Percentiles rank a stretch among this genome's conserved stretches.
phyloP scores from a whole-genome alignment of 2,888 invertebrate genomes.

The Sepiola atlantica region DNA sequence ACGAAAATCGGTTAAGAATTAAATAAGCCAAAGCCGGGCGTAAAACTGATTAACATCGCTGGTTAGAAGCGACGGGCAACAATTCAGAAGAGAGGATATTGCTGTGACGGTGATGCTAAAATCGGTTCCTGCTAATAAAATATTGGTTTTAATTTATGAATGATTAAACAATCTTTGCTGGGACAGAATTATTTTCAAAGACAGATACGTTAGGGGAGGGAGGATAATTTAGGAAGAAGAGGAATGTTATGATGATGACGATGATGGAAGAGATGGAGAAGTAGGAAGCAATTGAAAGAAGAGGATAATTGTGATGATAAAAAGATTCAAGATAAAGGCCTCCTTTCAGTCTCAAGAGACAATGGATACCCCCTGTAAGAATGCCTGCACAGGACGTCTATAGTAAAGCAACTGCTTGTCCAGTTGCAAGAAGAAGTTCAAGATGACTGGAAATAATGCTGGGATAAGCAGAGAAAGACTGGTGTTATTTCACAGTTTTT shows the following conservation, averaged over 20 bases:
- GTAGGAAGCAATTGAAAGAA: too few species aligned
- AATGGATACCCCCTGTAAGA: too few species aligned
- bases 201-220: neutral
- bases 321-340: too few species aligned
- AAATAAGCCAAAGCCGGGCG: neutral
- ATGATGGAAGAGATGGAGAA: neutral
- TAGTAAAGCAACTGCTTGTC: too few species aligned
- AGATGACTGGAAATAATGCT: too few species aligned
- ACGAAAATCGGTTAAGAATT: neutral
- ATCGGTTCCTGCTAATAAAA: neutral
- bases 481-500: too few species aligned
- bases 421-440: too few species aligned
- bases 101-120: neutral
- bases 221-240: neutral
- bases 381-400: too few species aligned
- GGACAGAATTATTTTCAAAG: neutral
- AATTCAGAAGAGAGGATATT: neutral
- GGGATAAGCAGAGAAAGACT: too few species aligned
- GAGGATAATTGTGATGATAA: too few species aligned
- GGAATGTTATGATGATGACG: neutral
- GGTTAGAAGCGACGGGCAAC: neutral
- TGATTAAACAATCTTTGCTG: neutral
- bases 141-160: slow-evolving; percentile 32
- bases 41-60: neutral
- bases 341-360: too few species aligned